Conservation (phyloP, 2,888 invertebrate species). For the Drosophila anceps region DNA sequence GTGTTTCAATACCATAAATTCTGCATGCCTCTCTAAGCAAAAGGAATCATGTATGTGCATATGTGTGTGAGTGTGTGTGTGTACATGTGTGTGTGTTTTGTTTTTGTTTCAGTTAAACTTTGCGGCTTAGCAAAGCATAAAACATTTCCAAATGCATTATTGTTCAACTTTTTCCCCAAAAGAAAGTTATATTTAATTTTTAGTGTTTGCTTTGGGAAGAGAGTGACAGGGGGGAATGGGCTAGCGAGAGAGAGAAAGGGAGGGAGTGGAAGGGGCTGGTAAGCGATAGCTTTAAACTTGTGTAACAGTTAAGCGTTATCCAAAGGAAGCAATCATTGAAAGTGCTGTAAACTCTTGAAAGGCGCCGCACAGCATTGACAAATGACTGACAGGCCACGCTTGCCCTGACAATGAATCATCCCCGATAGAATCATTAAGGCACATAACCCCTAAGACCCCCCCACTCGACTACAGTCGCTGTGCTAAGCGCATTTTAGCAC, state of each 20-base stretch:
- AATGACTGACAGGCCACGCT: slow-evolving; percentile 56
- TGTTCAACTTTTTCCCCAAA: slow-evolving; percentile 50
- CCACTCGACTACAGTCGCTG: neutral
- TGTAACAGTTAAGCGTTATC: slow-evolving; percentile 1
- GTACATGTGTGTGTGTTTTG: slow-evolving; percentile 15
- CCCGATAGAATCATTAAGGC: slow-evolving; percentile 46
- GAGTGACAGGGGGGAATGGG: neutral
- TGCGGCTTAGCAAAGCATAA: slow-evolving; percentile 63
- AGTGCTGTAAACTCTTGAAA: slow-evolving; percentile 48
- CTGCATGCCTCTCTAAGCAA: slow-evolving; percentile 70
- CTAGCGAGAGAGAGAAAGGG: neutral
- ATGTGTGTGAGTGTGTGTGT: neutral
- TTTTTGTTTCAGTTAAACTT: slow-evolving; percentile 56
- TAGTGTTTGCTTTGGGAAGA: slow-evolving; percentile 15
- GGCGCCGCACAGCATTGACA: slow-evolving; percentile 47
- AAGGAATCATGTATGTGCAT: slow-evolving; percentile 7
- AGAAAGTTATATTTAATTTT: slow-evolving; percentile 40
- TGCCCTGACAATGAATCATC: slow-evolving; percentile 54
- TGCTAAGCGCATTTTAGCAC: slow-evolving; percentile 58
- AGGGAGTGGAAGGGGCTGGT: neutral
- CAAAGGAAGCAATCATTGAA: slow-evolving; percentile 55
- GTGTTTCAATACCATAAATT: slow-evolving; percentile 80
- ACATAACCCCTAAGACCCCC: neutral
- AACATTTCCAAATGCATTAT: slow-evolving; percentile 72
- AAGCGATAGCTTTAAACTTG: slow-evolving; percentile 30